phyloP scores from a whole-genome alignment of 53 echinoderm and acorn worm genomes.

The Astropecten irregularis region DNA sequence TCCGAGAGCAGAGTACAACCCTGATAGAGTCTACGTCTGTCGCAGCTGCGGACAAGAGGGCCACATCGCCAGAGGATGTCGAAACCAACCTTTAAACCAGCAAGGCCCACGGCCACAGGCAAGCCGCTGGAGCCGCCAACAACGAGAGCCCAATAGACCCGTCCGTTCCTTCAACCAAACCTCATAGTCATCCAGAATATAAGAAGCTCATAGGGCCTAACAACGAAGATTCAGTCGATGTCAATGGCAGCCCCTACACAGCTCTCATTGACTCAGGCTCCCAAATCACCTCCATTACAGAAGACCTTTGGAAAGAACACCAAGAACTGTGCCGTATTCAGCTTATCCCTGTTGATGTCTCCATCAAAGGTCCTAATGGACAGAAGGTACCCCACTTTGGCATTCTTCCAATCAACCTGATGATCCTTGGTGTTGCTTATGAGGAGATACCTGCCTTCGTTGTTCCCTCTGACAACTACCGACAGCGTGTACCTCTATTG shows the following conservation, averaged over 20 bases:
- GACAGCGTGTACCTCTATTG: conserved; percentile 28
- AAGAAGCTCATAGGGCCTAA: conserved; percentile 11
- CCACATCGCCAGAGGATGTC: conserved; percentile 29
- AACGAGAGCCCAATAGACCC: background rate
- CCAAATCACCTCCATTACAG: conserved; percentile 45
- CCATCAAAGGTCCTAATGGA: conserved; percentile 23
- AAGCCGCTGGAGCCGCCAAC: conserved; percentile 7
- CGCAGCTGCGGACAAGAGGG: conserved; percentile 40
- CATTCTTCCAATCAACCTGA: background rate
- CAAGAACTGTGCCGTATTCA: background rate
- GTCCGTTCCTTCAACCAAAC: background rate
- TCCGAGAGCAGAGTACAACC: background rate
- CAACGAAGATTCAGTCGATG: conserved; percentile 10
- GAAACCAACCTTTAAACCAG: conserved; percentile 19
- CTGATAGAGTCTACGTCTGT: conserved; percentile 2
- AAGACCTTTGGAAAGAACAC: conserved; percentile 32
- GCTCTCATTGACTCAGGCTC: conserved; percentile 56
- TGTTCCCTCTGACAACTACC: conserved; percentile 27
- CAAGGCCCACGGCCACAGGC: conserved; percentile 47
- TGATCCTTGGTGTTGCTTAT: conserved; percentile 1
- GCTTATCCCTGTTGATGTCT: background rate
- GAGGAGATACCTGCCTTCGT: conserved; percentile 43
- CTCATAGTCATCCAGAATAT: background rate
- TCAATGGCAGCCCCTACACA: conserved; percentile 11
- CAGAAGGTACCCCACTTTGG: conserved; percentile 29